These are phyloP conservation scores for Eueides isabella DNA, from an alignment of 1,140 invertebrate genomes.

Conservation along the genomic window DNA sequence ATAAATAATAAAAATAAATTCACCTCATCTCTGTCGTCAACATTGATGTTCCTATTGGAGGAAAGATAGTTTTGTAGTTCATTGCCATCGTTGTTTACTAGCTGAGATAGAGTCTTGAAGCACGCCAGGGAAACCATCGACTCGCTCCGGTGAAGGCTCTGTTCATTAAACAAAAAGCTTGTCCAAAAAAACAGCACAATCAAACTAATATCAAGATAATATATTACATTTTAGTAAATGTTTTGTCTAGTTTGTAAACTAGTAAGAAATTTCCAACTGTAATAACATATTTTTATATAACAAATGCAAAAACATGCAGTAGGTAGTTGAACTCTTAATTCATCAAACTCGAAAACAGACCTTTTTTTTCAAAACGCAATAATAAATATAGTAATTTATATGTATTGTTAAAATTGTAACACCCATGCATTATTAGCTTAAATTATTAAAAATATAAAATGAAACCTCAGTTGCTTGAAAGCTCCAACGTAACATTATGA, in stretches of 20 bases:
- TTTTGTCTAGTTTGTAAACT: background rate
- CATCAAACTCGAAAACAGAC: background rate
- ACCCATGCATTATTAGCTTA: background rate
- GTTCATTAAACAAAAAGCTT: slow-evolving; percentile 33
- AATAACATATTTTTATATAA: background rate
- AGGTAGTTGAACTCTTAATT: background rate
- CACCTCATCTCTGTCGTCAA: slow-evolving; percentile 95
- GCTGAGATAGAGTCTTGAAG: slow-evolving; percentile 89
- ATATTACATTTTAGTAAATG: background rate
- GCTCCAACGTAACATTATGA: slow-evolving; percentile 63
- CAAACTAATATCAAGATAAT: background rate
- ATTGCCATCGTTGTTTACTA: slow-evolving; percentile 90
- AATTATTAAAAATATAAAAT: slow-evolving; percentile 27
- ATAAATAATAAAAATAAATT: background rate
- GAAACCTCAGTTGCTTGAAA: slow-evolving; percentile 58
- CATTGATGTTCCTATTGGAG: slow-evolving; percentile 88
- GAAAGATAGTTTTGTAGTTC: slow-evolving; percentile 91
- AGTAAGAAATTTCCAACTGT: background rate
- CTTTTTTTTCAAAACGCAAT: no score
- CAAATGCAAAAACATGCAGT: background rate
- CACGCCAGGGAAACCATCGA: slow-evolving; percentile 94
- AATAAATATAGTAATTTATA: no score
- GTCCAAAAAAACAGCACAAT: background rate
- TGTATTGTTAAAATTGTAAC: background rate
- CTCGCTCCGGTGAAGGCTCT: slow-evolving; percentile 85